Conservation (phyloP, 2,797 vertebrate genomes). For the Tadarida brasiliensis region DNA sequence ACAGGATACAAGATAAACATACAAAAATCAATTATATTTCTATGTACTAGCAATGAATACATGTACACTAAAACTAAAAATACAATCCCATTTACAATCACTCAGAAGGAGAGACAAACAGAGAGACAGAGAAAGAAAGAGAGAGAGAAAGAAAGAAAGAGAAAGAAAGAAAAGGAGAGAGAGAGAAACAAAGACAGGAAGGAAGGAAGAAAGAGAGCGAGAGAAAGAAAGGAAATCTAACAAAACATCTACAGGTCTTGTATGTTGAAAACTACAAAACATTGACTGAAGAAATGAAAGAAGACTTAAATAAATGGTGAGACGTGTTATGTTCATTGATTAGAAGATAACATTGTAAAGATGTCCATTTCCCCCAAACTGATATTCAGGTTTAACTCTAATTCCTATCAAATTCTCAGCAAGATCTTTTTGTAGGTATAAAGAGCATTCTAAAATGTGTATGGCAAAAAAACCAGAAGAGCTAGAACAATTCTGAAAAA, state of each 20-base stretch:
- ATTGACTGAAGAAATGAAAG: neutral
- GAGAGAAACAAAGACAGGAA: neutral
- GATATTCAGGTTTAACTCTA: neutral
- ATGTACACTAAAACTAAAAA: neutral
- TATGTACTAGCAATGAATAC: neutral
- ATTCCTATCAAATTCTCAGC: neutral
- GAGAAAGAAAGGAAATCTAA: neutral
- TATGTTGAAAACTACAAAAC: neutral
- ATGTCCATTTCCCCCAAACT: neutral
- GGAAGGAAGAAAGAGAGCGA: neutral
- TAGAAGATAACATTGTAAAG: neutral
- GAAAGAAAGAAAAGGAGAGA: neutral
- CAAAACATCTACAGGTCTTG: neutral
- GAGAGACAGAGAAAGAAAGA: neutral
- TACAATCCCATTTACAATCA: neutral
- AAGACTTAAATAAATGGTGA: neutral
- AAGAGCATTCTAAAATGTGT: neutral
- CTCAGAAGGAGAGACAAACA: neutral
- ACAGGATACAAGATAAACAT: neutral
- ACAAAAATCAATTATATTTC: neutral
- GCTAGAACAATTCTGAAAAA: neutral
- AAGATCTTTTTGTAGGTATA: neutral
- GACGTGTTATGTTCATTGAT: neutral
- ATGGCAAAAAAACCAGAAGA: neutral
- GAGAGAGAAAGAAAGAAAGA: neutral